These are phyloP conservation scores for Leptobrachium leishanense DNA, from an alignment of 2,113 vertebrate species.

Conservation along the genomic window DNA sequence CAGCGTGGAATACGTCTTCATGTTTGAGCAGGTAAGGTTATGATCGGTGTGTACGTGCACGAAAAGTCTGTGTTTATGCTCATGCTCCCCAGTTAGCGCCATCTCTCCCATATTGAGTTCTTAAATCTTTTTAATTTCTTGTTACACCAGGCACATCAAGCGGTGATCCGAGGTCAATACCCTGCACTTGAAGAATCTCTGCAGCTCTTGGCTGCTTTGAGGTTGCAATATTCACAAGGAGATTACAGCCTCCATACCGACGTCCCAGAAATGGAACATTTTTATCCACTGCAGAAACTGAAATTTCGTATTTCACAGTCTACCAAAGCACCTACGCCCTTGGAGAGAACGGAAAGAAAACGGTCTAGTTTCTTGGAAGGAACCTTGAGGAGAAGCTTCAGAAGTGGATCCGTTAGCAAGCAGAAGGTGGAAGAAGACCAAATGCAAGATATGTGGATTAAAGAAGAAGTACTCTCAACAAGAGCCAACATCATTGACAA, in stretches of 20 bases:
- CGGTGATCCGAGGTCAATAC: slow-evolving; percentile 88
- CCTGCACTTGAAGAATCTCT: slow-evolving; percentile 93
- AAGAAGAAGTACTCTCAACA: slow-evolving; percentile 81
- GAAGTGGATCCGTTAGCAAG: slow-evolving; percentile 75
- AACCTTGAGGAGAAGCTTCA: slow-evolving; percentile 87
- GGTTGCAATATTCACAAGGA: slow-evolving; percentile 87
- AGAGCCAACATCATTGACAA: slow-evolving; percentile 86
- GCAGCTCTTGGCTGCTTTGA: slow-evolving; percentile 88
- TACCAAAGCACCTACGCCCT: slow-evolving; percentile 71
- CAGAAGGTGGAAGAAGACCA: slow-evolving; percentile 84
- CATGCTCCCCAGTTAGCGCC: neutral
- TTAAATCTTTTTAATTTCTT: neutral
- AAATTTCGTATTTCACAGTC: slow-evolving; percentile 87
- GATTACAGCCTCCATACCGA: slow-evolving; percentile 69
- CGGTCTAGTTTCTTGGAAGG: slow-evolving; percentile 94
- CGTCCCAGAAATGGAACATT: slow-evolving; percentile 77
- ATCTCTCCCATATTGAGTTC: neutral
- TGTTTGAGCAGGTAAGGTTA: slow-evolving; percentile 90
- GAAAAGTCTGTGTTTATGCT: neutral
- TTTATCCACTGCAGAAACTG: slow-evolving; percentile 85
- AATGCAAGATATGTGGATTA: slow-evolving; percentile 88
- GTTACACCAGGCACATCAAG: slow-evolving; percentile 84
- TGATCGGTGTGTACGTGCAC: neutral
- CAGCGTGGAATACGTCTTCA: slow-evolving; percentile 96
- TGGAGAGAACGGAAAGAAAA: slow-evolving; percentile 77